These are phyloP conservation scores for Phataginus tricuspis DNA, from an alignment of 2,797 vertebrate genomes.

Conservation along the genomic window DNA sequence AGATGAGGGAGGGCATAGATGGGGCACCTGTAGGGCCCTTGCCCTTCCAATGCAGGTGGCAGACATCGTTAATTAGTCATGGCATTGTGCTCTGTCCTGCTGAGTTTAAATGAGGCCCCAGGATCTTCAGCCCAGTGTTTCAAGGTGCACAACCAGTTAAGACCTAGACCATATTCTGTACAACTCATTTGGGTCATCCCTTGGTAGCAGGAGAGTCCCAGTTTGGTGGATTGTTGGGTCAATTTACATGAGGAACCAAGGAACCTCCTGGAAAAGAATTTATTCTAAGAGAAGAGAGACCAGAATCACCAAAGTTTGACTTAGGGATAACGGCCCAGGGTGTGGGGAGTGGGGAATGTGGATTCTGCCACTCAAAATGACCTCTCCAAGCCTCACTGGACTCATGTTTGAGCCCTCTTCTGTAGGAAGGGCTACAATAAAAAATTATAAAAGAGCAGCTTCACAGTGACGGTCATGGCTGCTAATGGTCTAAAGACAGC, in stretches of 20 bases:
- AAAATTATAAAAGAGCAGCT: background rate
- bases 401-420: background rate
- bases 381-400: background rate
- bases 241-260: background rate
- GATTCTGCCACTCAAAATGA: background rate
- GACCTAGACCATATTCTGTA: background rate
- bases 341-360: background rate
- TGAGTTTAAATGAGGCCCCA: background rate
- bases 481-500: background rate
- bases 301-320: background rate
- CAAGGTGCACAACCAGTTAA: background rate
- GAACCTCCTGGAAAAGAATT: background rate
- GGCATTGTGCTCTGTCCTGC: background rate
- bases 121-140: background rate
- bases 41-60: background rate
- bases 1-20: background rate
- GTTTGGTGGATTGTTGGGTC: background rate
- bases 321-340: background rate
- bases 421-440: background rate
- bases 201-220: background rate
- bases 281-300: background rate
- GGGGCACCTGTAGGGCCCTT: too few relatives aligned
- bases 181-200: background rate
- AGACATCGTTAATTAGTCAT: background rate
- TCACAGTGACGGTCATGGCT: background rate